A percentile compares a stretch with the other conserved stretches of the same genome.
Evolutionary conservation across 35 echinoderm and acorn worm genomes (phyloP).

Genomic region (Lytechinus variegatus): DNA sequence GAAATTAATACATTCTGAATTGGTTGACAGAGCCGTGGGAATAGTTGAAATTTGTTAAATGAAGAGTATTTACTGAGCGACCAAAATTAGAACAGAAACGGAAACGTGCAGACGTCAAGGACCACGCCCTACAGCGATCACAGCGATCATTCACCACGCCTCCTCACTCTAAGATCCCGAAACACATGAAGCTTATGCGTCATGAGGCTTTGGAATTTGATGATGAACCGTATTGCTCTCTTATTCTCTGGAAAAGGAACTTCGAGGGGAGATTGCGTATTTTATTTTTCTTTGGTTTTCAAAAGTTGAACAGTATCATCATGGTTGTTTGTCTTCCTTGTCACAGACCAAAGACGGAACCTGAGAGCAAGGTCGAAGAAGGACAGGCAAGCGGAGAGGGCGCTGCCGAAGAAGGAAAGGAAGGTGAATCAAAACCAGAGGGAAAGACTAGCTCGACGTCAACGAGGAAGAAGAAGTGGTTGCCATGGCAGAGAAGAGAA

Average conservation of each 20-base stretch:
- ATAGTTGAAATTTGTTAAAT: background rate
- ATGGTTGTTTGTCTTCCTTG: background rate
- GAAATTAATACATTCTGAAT: background rate
- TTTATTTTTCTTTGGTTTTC: background rate
- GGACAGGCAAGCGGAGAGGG: conserved; percentile 39
- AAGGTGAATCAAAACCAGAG: conserved; percentile 19
- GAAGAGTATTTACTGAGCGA: background rate
- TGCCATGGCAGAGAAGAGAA: conserved; percentile 42
- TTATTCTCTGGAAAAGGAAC: background rate
- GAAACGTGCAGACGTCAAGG: background rate
- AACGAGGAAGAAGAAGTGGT: conserved; percentile 50
- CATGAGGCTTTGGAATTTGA: background rate
- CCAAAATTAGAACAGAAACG: background rate
- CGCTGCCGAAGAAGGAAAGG: conserved; percentile 28
- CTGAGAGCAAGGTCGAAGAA: conserved; percentile 34
- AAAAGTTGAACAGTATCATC: background rate
- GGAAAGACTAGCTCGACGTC: conserved; percentile 39
- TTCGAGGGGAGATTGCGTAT: background rate
- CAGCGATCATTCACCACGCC: background rate
- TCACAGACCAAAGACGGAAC: background rate
- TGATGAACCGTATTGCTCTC: background rate
- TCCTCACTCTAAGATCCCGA: background rate
- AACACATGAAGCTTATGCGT: background rate
- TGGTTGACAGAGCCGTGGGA: background rate
- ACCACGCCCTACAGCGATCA: background rate